Base-by-base conservation (phyloP, 2,888 invertebrate species). In the Pterostichus madidus region DNA sequence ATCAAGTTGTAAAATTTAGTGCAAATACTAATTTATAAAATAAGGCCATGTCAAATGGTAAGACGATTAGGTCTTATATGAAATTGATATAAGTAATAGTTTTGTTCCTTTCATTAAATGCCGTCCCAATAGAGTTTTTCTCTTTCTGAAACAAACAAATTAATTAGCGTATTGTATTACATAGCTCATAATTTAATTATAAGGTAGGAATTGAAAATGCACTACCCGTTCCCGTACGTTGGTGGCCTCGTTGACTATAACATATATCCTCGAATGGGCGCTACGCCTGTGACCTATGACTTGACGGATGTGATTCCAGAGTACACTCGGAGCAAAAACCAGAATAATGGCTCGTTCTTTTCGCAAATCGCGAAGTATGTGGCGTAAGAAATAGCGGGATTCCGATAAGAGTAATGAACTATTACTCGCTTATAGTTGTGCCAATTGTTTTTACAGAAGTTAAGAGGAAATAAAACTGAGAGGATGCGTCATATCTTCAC, bases 361-460 rank as follows among this genome's bases (percentile, higher is more conserved):
- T 44, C 68, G 32, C 32, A 31, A 32, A 61, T 61, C n/a, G 61
- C 1, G 24, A 24, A 24, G 24, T 24, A 24, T 24, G 24, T 24
- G 24, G 24, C 32, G 64, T 39, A 68, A 68, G 39, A 35, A 17
- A 39, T 68, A 35, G 35, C 64, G 64, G 17, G 44, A 44, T 71
- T 71, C 44, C 68, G 68, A 71, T 71, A 71, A 71, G 68, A 71
- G 68, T 71, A 71, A 71, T 71, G 68, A 71, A 71, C 68, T 71
- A 71, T 71, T 71, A 71, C 68, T 17, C 68, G 68, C 68, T 71
- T 71, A 71, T 44, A 71, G 68, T 71, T 71, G 68, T 71, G 68
- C 68, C 68, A 71, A 71, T 71, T 44, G 68, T 71, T 71, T 71
- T 71, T 71, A 71, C 44, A 7, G 10, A 6, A 11, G 44, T 71